Base-by-base conservation (phyloP, 1,140 invertebrate genomes). In the Oryctes rhinoceros region DNA sequence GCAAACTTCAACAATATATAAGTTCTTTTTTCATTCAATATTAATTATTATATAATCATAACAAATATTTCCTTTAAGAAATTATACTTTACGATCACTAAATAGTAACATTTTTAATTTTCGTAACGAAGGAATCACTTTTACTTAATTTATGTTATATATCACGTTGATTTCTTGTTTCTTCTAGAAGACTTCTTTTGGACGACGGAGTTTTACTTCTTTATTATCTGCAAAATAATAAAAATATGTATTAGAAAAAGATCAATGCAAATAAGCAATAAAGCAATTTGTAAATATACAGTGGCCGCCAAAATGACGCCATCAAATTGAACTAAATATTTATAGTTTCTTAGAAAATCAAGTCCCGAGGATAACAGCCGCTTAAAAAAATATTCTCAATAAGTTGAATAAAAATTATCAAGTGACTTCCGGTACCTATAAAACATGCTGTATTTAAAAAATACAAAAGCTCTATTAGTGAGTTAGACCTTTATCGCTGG, bases 191-290 rank as follows among this genome's bases (percentile, higher is more conserved):
- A 79, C 78, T 79, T 81, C 78, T 79, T 81, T 71, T 71, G 80
- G 80, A 81, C 80, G 80, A 81, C 80, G 80, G 78, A 77, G 62
- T 75, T 76, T 76, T 76, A 35, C 65, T 71, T 76, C 80, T 79
- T 79, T 80, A 75, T 76, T 81, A 81, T 81, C 80, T 81, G 80
- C 62, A 81, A 81, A 49, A 81, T 76, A 76, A 79, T 39, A 76
- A 37, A 81, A 81, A 79, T 76, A 44, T 44, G 5, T 44, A 44
- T 7, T 44, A 44, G 39, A 44, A 44, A 44, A 44, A 44, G 39
- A 44, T 44, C 9, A 44, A 7, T 44, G 9, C 39, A 44, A 30
- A 30, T 30, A 30, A 30, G 1, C 39, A 44, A 7, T 7, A 44
- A 44, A 44, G 9, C 0, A 44, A 44, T 44, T 1, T 44, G 3